phyloP scores from a whole-genome alignment of 1,140 invertebrate species.

The Stegodyphus mimosarum region DNA sequence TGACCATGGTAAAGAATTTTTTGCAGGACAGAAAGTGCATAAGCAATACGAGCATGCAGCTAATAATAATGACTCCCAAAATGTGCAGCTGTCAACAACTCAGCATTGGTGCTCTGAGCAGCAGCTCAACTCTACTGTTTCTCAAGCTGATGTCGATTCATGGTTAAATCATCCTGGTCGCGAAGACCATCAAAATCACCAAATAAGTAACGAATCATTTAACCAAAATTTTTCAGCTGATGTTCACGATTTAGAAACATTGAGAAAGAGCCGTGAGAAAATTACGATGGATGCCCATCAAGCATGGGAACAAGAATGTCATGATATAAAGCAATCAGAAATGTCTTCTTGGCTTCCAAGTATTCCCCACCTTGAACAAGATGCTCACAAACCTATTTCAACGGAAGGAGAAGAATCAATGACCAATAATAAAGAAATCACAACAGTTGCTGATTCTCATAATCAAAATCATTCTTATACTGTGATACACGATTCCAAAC shows the following conservation, averaged over 20 bases:
- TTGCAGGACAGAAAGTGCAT: background rate
- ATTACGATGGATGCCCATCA: background rate
- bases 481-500: background rate
- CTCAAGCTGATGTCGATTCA: constrained; percentile 13
- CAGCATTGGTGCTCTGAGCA: background rate
- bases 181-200: background rate
- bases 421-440: background rate
- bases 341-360: background rate
- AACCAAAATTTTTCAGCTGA: background rate
- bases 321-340: background rate
- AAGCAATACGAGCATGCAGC: background rate
- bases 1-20: background rate
- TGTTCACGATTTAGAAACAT: background rate
- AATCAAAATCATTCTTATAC: background rate
- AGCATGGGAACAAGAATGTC: constrained; percentile 1
- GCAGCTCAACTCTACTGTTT: background rate
- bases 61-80: background rate
- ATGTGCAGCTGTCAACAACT: background rate
- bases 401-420: background rate
- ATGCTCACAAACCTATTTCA: background rate
- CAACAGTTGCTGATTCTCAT: background rate
- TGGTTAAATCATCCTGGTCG: constrained; percentile 8
- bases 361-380: background rate
- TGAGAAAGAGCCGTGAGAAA: constrained; percentile 25
- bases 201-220: background rate